Base-by-base conservation (phyloP, 2,113 vertebrate species). In the Neotoma lepida region DNA sequence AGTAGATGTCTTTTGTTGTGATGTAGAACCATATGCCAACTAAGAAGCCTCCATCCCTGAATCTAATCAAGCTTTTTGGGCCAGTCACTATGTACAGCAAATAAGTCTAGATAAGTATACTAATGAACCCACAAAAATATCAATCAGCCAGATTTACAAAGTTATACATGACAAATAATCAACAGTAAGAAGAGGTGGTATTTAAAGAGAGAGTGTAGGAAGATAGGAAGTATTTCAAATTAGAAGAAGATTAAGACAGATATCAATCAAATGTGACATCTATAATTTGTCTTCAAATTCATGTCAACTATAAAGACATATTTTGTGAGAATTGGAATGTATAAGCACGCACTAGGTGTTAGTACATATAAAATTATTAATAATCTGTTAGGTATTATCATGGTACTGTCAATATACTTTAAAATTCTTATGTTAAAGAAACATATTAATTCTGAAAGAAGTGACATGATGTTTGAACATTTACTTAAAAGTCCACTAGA, bases 241-340 rank as follows among this genome's bases (percentile, higher is more conserved):
- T 73, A 46, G 81, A 94, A 93, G 22, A 93, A 56, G 86, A 89
- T 91, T 91, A 93, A 94, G 6, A 77, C 30, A 89, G 26, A 78
- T 87, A 54, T 49, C 39, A 26, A 87, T 91, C 56, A 90, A 41
- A 61, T 93, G 3, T 90, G 49, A 88, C 33, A 1, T 90, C 9
- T 54, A 66, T 44, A 74, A 41, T 18, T 68, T 63, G 0, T 81
- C 74, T 91, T 35, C 24, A 91, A 14, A 87, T 63, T 86, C 24
- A 78, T 73, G 30, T 51, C 18, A 56, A 84, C 14, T 61, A 49
- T 46, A 73, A 84, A 46, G 6, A 84, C 61, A 68, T 61, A 30
- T 73, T 92, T 68, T 94, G 51, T 89, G 46, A 93, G 17, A 73
- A 76, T 1, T 15, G 3, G 20, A 88, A 87, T 10, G 0, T 76